Conservation (phyloP, 2,888 invertebrate species). For the Theodoxus fluviatilis region DNA sequence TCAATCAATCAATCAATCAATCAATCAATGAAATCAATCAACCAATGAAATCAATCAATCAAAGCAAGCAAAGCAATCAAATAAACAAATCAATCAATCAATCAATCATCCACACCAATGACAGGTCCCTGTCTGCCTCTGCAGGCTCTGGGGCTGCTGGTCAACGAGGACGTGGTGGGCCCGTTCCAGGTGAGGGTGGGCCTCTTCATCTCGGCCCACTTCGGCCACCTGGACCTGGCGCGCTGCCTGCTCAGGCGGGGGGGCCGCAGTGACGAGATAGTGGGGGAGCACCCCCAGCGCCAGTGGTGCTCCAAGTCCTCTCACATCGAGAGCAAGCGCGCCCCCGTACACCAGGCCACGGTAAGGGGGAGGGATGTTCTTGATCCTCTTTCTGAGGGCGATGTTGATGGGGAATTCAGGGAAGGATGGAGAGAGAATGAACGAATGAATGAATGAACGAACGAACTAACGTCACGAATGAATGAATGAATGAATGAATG, state of each 20-base stretch:
- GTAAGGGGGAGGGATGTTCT: conserved; percentile 59
- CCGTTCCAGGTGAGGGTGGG: conserved; percentile 62
- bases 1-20: too few species aligned
- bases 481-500: too few species aligned
- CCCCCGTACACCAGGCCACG: conserved; percentile 61
- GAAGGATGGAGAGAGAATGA: background rate
- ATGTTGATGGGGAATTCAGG: background rate
- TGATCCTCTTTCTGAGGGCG: too few species aligned
- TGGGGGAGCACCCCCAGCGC: conserved; percentile 60
- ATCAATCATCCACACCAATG: too few species aligned
- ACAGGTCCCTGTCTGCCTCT: too few species aligned
- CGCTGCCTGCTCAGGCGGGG: conserved; percentile 50
- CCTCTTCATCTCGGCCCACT: conserved; percentile 61
- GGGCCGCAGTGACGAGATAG: conserved; percentile 58
- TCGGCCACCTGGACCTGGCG: conserved; percentile 62
- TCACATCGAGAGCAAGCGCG: conserved; percentile 56
- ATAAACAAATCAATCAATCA: too few species aligned
- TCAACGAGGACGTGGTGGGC: conserved; percentile 52
- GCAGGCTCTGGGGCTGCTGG: conserved; percentile 50
- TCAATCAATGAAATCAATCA: too few species aligned
- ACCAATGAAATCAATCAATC: too few species aligned
- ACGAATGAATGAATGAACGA: too few species aligned
- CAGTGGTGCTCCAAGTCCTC: conserved; percentile 53
- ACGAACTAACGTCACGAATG: too few species aligned
- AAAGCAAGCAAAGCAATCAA: too few species aligned